A percentile compares a stretch with the other conserved stretches of the same genome.
Evolutionary conservation across 1,140 invertebrate species (phyloP).

Genomic region (Holcopasites calliopsidis): DNA sequence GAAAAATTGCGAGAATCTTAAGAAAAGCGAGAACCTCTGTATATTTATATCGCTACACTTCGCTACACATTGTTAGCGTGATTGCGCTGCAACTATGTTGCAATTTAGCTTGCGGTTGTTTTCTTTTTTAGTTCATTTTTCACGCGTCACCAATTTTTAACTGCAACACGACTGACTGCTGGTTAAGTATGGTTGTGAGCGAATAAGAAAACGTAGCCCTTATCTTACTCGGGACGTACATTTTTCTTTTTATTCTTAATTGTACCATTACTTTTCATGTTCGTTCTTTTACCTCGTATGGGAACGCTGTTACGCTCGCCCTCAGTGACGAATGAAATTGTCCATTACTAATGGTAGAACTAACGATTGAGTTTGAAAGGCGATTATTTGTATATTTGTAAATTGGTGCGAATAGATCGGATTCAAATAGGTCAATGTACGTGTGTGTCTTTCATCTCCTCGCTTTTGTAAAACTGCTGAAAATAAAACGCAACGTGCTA

Average conservation of each 20-base stretch:
- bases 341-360: not conserved
- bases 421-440: slow-evolving; percentile 51
- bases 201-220: slow-evolving; percentile 21
- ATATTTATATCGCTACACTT: slow-evolving; percentile 52
- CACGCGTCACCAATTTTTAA: slow-evolving; percentile 62
- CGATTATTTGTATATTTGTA: slow-evolving; percentile 68
- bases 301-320: slow-evolving; percentile 60
- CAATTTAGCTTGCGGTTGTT: slow-evolving; percentile 58
- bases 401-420: slow-evolving; percentile 62
- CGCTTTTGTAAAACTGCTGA: slow-evolving; percentile 2
- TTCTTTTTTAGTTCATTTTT: slow-evolving; percentile 59
- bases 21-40: slow-evolving; percentile 27
- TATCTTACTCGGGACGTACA: not conserved
- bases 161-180: slow-evolving; percentile 74
- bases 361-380: slow-evolving; percentile 45
- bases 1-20: slow-evolving; percentile 9
- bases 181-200: slow-evolving; percentile 76
- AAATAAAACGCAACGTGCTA: not conserved
- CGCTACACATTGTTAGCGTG: slow-evolving; percentile 33
- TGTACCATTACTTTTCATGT: slow-evolving; percentile 56
- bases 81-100: slow-evolving; percentile 52
- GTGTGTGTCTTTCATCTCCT: slow-evolving; percentile 52
- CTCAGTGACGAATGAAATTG: not conserved
- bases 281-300: slow-evolving; percentile 30
- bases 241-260: slow-evolving; percentile 48